Conservation (phyloP, 1,140 invertebrate genomes). For the Penaeus chinensis region DNA sequence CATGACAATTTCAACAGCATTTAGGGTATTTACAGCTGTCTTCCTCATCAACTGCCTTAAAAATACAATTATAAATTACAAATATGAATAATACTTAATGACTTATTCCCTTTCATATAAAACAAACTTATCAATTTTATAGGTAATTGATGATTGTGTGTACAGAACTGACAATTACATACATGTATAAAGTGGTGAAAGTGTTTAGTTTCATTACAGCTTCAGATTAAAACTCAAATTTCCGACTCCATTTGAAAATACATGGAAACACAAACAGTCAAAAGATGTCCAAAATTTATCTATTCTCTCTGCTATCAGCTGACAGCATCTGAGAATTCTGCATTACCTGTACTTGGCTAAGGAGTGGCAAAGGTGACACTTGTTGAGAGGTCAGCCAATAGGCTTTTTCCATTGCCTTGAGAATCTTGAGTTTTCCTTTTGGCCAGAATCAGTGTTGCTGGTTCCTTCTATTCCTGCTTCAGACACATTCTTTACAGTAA, state of each 20-base stretch:
- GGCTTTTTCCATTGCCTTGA: neutral
- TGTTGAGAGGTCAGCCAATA: neutral
- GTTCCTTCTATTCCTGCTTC: neutral
- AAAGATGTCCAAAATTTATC: too few species aligned
- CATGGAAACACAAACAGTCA: too few species aligned
- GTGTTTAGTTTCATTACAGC: too few species aligned
- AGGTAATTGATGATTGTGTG: constrained; percentile 13
- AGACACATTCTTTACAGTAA: neutral
- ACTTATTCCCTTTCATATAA: constrained; percentile 12
- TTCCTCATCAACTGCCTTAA: neutral
- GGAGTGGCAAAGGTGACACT: neutral
- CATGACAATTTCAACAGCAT: constrained; percentile 30
- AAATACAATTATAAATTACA: constrained; percentile 10
- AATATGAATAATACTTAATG: constrained; percentile 17
- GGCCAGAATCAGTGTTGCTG: neutral
- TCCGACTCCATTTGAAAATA: too few species aligned
- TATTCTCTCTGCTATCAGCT: too few species aligned
- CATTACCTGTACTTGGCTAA: too few species aligned
- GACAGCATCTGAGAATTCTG: too few species aligned
- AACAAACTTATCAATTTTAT: neutral
- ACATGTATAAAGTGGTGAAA: neutral
- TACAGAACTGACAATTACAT: neutral
- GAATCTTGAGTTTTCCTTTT: neutral
- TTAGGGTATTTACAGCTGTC: constrained; percentile 40
- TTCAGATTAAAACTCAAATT: too few species aligned